These are phyloP conservation scores for Megaustenia siamemsis DNA, from an alignment of 2,888 invertebrate genomes.

Conservation along the genomic window DNA sequence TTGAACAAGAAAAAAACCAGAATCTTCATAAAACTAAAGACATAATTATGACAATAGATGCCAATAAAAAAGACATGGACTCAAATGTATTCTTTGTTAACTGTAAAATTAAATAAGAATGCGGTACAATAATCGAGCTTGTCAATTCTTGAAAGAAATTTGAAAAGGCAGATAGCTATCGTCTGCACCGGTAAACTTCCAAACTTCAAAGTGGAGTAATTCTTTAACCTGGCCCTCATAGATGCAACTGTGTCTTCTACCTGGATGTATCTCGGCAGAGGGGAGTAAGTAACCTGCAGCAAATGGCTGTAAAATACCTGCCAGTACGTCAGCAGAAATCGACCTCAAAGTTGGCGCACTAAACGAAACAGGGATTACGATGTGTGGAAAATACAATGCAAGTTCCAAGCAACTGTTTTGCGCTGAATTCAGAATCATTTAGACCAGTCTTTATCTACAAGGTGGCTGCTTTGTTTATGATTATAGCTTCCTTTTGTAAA, in stretches of 20 bases:
- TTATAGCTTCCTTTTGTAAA: neutral
- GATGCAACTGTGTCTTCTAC: neutral
- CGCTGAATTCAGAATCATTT: neutral
- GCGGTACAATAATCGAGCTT: too few relatives aligned
- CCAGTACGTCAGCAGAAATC: neutral
- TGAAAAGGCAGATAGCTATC: too few relatives aligned
- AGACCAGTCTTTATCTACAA: neutral
- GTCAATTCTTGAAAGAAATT: too few relatives aligned
- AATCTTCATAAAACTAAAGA: too few relatives aligned
- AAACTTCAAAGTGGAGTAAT: neutral
- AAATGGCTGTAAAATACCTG: neutral
- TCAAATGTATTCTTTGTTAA: too few relatives aligned
- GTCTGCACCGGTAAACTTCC: neutral
- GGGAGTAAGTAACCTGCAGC: neutral
- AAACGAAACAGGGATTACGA: conserved; percentile 15
- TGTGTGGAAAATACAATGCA: conserved; percentile 23
- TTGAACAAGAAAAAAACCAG: too few relatives aligned
- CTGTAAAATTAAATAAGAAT: too few relatives aligned
- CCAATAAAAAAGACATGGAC: too few relatives aligned
- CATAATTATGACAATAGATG: too few relatives aligned
- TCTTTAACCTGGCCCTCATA: neutral
- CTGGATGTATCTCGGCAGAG: neutral
- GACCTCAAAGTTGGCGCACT: neutral
- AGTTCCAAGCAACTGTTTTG: neutral
- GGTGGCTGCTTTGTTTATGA: neutral